Base-by-base conservation (phyloP, 2,888 invertebrate species). In the Cabera pusaria region DNA sequence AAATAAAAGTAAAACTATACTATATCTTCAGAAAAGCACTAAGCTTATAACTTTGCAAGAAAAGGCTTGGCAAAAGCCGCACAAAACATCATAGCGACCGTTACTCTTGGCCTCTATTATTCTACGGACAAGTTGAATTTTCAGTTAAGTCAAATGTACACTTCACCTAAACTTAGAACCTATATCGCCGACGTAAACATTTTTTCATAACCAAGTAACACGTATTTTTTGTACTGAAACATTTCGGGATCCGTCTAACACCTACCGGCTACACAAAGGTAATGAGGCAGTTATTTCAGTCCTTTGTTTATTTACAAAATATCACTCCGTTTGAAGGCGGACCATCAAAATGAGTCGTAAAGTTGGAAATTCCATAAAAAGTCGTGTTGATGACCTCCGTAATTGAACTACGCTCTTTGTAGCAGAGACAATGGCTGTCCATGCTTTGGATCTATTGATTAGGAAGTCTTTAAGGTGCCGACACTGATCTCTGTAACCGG, bases 251-350 rank as follows among this genome's bases (percentile, higher is more conserved):
- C 68, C 66, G 68, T 72, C 64, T 22, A 42, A 31, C 75, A 69
- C 72, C 75, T 72, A 74, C 79, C 84, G 84, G 81, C 79, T 72
- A 71, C 76, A 87, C 87, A 88, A 87, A 88, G 88, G 86, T 87
- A 84, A 84, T 83, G 73, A 80, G 73, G 52, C 69, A 78, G 87
- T 84, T 88, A 88, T 88, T 88, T 87, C 84, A 84, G 88, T 81
- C 72, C 73, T 61, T 70, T 88, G 88, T 88, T 88, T 88, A 87
- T 88, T 88, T 88, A 88, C 88, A 83, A 87, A 85, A 88, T 88
- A 88, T 88, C 87, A 88, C 84, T 88, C 77, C 79, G 86, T 88
- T 88, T 88, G 88, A 88, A 88, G 87, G 85, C 85, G 87, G 81
- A 83, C 87, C 87, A 86, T 88, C 88, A 87, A 86, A 85, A 87